Evolutionary conservation across 2,113 vertebrate species (phyloP).

Genomic region (Marcusenius ussheri): DNA sequence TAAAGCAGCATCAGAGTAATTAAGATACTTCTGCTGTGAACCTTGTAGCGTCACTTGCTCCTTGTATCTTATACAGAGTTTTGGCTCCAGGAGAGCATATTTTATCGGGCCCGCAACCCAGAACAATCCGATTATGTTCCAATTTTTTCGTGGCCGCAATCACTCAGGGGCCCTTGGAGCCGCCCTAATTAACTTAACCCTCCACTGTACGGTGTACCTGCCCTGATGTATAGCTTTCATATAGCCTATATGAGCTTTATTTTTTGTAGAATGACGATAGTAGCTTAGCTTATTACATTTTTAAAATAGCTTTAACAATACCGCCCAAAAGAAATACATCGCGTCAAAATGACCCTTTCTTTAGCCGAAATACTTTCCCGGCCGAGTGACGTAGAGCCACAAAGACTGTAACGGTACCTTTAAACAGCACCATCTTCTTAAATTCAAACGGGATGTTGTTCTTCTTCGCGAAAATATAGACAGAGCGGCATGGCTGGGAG

Average conservation of each 20-base stretch:
- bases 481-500: slow-evolving; percentile 66
- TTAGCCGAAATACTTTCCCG: not conserved
- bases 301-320: not conserved
- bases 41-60: too few relatives aligned
- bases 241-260: too few relatives aligned
- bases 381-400: not conserved
- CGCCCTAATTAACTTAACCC: not conserved
- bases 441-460: not conserved
- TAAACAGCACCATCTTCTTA: not conserved
- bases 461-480: slow-evolving; percentile 44
- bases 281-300: not conserved
- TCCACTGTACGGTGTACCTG: not conserved
- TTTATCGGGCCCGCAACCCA: not conserved
- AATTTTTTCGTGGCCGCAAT: not conserved
- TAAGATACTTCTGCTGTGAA: not conserved
- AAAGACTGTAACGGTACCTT: not conserved
- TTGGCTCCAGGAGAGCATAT: not conserved
- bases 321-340: not conserved
- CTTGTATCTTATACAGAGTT: not conserved
- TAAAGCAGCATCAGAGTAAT: not conserved
- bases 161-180: not conserved
- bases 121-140: not conserved
- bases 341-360: not conserved
- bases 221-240: too few relatives aligned
- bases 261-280: not conserved